Conservation (phyloP, 2,888 invertebrate genomes). For the Hesperia comma region DNA sequence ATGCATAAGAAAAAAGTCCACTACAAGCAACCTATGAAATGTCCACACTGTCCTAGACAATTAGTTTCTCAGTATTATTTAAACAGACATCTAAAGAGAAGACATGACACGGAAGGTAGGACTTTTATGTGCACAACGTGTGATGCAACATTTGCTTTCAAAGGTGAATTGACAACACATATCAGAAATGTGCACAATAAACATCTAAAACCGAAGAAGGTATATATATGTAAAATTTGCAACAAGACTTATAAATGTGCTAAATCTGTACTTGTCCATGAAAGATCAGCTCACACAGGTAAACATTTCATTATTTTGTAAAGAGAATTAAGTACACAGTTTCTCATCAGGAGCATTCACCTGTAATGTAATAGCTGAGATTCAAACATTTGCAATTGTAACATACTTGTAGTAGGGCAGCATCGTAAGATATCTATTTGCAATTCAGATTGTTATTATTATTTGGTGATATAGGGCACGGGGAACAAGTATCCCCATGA, state of each 20-base stretch:
- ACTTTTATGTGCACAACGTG: conserved; percentile 69
- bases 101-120: conserved; percentile 55
- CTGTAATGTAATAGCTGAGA: too few species aligned
- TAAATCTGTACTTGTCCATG: conserved; percentile 73
- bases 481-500: too few species aligned
- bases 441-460: too few species aligned
- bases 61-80: conserved; percentile 63
- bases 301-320: conserved; percentile 28
- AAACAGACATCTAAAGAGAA: conserved; percentile 65
- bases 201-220: conserved; percentile 55
- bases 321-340: too few species aligned
- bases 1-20: conserved; percentile 63
- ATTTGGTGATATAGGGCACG: too few species aligned
- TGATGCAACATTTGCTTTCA: conserved; percentile 64
- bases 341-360: too few species aligned
- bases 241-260: conserved; percentile 68
- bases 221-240: conserved; percentile 67
- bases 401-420: too few species aligned
- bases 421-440: too few species aligned
- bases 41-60: conserved; percentile 62
- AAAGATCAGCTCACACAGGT: conserved; percentile 80
- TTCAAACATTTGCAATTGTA: too few species aligned
- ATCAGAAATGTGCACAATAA: conserved; percentile 66
- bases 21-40: conserved; percentile 58
- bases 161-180: conserved; percentile 64